Evolutionary conservation across 2,797 vertebrate species (phyloP).

Genomic region (Lepus oiostolus): DNA sequence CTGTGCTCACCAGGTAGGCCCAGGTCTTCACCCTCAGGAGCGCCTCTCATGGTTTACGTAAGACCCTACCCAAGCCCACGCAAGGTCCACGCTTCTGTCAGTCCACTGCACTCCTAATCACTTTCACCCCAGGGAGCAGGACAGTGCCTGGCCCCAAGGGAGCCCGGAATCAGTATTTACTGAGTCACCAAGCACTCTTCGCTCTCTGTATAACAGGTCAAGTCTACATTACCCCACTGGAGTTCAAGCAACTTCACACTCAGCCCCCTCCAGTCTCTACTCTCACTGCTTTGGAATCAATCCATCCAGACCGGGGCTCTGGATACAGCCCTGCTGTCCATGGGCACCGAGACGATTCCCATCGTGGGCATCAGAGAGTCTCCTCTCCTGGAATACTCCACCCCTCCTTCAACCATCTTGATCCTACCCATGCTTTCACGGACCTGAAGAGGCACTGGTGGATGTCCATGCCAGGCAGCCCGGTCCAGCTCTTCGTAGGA

Average conservation of each 20-base stretch:
- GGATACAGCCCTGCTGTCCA: fast-evolving
- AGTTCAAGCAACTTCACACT: neutral
- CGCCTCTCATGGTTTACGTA: too few relatives aligned
- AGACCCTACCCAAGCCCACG: fast-evolving
- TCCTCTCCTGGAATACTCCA: neutral
- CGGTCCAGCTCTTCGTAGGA: neutral
- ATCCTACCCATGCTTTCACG: neutral
- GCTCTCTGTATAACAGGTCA: neutral
- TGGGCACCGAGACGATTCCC: neutral
- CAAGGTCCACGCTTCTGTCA: neutral
- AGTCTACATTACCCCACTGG: neutral
- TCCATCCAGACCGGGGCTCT: neutral
- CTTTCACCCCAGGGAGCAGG: neutral
- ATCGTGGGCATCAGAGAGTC: too few relatives aligned
- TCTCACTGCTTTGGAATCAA: neutral
- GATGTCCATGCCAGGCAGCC: fast-evolving
- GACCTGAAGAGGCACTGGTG: neutral
- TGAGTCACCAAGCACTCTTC: neutral
- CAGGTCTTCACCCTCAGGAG: neutral
- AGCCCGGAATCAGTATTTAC: neutral
- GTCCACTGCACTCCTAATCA: neutral
- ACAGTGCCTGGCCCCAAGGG: too few relatives aligned
- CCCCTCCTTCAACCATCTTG: neutral
- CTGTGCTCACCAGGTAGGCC: neutral
- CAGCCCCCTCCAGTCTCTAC: neutral